Evolutionary conservation across 2,797 vertebrate genomes (phyloP), one percentile per base, ranked within the genome.

Genomic region (Erithacus rubecula): DNA sequence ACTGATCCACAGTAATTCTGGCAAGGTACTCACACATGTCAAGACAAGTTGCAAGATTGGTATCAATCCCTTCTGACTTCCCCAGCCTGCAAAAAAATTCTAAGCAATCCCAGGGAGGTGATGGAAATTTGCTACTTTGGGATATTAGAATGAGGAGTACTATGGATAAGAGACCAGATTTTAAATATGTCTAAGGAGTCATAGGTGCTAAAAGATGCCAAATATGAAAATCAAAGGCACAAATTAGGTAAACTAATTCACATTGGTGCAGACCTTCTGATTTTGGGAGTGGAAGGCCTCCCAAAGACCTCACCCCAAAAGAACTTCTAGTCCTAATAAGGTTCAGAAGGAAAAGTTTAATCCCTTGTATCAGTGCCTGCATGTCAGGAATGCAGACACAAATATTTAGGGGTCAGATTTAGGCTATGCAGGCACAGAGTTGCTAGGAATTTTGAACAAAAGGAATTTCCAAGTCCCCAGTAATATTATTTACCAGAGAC

Each of bases 1-100:
- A 65, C 27, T 59, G 46, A 51, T 3, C 8, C 6, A 34, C 5
- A n/a, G 39, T 14, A 39, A 11, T 22, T 89, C 37, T 74, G 36
- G 14, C 5, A 15, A n/a, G 12, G 20, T 81, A 22, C 9, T 77
- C 15, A 17, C 15, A 41, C 3, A 21, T 0, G 0, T 20, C 43
- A 56, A 69, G 36, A 43, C 13, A 59, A 59, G 5, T 19, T 72
- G 15, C 19, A 70, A 56, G 23, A 51, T 4, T n/a, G 26, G 1
- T 26, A 41, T 65, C 27, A 36, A 53, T 62, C 6, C 23, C 9
- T 68, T 75, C 65, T 68, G 49, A 77, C 27, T 49, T 56, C 36
- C 46, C 51, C 47, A 55, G 5, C 15, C 44, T 36, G 10, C 58
- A 52, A 86, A 71, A 72, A 22, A 79, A 41, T 24, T 37, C 19